Conservation (phyloP, 2,888 invertebrate genomes). For the Macrophya annulata region DNA sequence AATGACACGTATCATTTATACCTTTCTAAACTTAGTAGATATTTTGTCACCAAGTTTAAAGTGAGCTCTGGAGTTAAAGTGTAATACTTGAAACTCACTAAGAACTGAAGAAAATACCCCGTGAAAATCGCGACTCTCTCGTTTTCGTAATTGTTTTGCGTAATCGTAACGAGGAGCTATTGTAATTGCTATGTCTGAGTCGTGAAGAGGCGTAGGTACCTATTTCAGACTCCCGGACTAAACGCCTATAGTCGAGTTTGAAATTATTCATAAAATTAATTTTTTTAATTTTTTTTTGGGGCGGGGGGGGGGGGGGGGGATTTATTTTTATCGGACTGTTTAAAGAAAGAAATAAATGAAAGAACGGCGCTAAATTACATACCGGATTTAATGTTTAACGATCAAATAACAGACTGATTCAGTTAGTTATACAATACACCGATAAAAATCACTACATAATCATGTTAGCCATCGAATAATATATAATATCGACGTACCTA, state of each 20-base stretch:
- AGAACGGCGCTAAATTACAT: neutral
- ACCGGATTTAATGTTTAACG: neutral
- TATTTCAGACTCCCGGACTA: neutral
- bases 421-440: neutral
- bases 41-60: neutral
- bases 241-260: neutral
- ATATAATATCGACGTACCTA: neutral
- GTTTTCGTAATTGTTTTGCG: constrained; percentile 6
- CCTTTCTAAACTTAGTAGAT: neutral
- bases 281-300: no score
- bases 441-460: constrained; percentile 3
- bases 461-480: neutral
- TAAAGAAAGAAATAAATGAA: no score
- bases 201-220: neutral
- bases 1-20: constrained; percentile 50
- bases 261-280: neutral
- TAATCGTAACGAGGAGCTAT: constrained; percentile 6
- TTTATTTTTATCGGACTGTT: neutral
- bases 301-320: no score
- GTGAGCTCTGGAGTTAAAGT: constrained; percentile 6
- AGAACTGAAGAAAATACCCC: neutral
- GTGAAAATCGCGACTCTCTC: neutral
- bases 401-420: neutral
- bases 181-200: neutral
- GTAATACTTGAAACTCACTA: neutral